These are phyloP conservation scores for Chelonoidis abingdonii DNA, from an alignment of 2,113 vertebrate genomes.

Conservation along the genomic window DNA sequence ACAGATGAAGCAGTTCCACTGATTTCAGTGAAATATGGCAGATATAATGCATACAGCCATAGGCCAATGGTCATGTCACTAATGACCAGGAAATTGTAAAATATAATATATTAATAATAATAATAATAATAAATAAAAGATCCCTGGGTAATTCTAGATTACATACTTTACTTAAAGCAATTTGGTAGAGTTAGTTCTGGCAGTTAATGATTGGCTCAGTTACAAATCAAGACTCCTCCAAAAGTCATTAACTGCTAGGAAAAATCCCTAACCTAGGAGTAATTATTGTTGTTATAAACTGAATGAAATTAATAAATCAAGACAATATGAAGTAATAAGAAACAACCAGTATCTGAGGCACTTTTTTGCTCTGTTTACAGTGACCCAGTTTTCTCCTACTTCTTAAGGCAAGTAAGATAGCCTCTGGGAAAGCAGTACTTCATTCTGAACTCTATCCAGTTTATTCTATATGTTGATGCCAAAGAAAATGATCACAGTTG, in stretches of 20 bases:
- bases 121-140: background rate
- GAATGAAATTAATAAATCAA: background rate
- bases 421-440: background rate
- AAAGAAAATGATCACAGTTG: background rate
- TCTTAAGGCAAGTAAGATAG: background rate
- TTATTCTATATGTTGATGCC: background rate
- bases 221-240: background rate
- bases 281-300: background rate
- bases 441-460: background rate
- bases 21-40: rapidly evolving
- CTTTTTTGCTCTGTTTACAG: background rate
- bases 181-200: background rate
- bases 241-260: background rate
- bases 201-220: background rate
- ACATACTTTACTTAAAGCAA: background rate
- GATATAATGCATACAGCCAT: rapidly evolving
- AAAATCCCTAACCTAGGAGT: background rate
- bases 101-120: no score
- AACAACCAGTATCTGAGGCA: background rate
- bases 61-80: background rate
- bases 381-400: background rate
- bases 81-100: background rate
- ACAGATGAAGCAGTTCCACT: rapidly evolving
- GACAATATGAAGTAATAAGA: background rate
- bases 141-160: background rate